These are phyloP conservation scores for Rotaria sp. DNA, from an alignment of 2,888 invertebrate species.

Conservation along the genomic window DNA sequence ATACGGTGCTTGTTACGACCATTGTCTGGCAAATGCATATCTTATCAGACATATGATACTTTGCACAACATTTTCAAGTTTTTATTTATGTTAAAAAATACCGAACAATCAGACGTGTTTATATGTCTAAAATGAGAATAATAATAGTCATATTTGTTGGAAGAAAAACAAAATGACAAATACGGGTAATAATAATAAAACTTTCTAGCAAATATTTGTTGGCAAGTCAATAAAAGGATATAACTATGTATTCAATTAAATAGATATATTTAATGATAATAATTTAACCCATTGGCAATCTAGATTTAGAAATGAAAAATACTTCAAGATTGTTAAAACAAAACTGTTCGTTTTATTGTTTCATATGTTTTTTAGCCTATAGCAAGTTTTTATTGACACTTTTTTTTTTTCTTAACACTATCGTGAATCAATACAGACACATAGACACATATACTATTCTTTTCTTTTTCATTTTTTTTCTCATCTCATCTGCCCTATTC, in stretches of 20 bases:
- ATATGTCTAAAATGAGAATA: not conserved
- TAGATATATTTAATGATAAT: not conserved
- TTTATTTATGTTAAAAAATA: not conserved
- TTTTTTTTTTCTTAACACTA: not conserved
- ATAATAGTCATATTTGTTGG: not conserved
- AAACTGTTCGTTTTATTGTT: not conserved
- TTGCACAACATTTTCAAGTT: not conserved
- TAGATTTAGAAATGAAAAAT: not conserved
- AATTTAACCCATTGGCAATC: not conserved
- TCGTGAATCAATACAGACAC: not conserved
- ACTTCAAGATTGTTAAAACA: not conserved
- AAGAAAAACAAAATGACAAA: not conserved
- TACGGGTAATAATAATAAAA: not conserved
- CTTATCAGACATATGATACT: not conserved
- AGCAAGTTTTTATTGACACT: not conserved
- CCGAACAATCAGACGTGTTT: not conserved
- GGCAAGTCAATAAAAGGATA: not conserved
- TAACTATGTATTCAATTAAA: not conserved
- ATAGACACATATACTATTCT: not conserved
- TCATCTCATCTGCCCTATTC: not conserved
- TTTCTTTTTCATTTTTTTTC: not conserved
- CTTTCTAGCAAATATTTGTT: not conserved
- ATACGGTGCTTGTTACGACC: conserved; percentile 7
- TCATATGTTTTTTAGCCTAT: not conserved
- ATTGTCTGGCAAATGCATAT: not conserved